Base-by-base conservation (phyloP, 2,888 invertebrate genomes). In the Drosophila mayaguana region DNA sequence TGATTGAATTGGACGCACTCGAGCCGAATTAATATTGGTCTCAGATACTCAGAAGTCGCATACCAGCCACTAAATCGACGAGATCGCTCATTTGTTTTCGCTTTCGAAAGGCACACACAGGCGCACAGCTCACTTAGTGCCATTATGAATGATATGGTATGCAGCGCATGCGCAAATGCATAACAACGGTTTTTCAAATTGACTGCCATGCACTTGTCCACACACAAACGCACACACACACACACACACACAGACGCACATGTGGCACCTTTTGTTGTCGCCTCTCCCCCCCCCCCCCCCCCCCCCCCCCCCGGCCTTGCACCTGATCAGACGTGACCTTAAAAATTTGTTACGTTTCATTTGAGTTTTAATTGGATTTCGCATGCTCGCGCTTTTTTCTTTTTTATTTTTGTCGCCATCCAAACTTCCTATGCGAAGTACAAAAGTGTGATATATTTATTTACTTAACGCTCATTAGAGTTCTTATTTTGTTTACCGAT, bases 161-260 rank as follows among this genome's bases (percentile, higher is more conserved):
- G 89, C 90, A 88, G 71, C 76, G 77, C 89, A 90, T 90, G 91
- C 81, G 81, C 80, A 88, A 90, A 82, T 89, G 88, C 88, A 89
- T 90, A 90, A 89, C 88, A 89, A 83, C 90, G 88, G 80, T 85
- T 84, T 83, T 90, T 87, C 85, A 89, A 89, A 83, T 80, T 63
- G 74, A 50, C 86, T 62, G 45, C 65, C 50, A 55, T 85, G 88
- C 88, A 88, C 81, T 72, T 84, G 78, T 76, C 71, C 54, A 45
- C 63, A 66, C 63, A 53, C 43, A 42, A 7, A 3, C 14, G 2
- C 22, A 16, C 14, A 53, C 43, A 42, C 14, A 3, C 14, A 4
- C 22, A 16, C 14, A 7, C 65, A 40, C 25, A 53, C 60, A 40
- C 36, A 57, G 50, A 50, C 42, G 42, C 42, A 42, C 34, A 46